Evolutionary conservation across 2,113 vertebrate genomes (phyloP).

Genomic region (Pseudorectes ferrugineus): DNA sequence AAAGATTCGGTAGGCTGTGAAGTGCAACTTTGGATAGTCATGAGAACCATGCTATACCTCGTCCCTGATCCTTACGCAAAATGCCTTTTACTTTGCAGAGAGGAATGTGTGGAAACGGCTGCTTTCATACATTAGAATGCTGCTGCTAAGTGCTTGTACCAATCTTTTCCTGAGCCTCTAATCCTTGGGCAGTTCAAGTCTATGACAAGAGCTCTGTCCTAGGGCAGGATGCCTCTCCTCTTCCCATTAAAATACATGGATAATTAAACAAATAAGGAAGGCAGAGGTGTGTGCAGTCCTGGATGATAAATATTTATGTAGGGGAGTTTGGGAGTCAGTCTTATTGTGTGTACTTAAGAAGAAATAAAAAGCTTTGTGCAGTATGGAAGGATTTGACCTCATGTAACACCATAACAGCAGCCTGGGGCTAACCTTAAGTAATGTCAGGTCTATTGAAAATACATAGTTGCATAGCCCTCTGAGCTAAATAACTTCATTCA

Average conservation of each 20-base stretch:
- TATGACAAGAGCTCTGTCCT: neutral
- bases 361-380: conserved; percentile 40
- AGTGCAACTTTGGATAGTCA: neutral
- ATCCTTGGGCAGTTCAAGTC: neutral
- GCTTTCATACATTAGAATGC: neutral
- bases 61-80: neutral
- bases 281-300: neutral
- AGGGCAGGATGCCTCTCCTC: neutral
- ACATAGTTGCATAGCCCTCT: neutral
- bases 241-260: neutral
- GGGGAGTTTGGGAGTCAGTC: neutral
- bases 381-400: conserved; percentile 29
- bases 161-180: neutral
- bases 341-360: neutral
- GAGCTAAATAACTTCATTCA: conserved; percentile 51
- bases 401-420: conserved; percentile 24
- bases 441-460: conserved; percentile 46
- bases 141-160: neutral
- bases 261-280: neutral
- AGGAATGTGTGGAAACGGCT: neutral
- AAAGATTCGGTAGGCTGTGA: neutral
- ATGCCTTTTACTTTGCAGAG: neutral
- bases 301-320: conserved; percentile 9
- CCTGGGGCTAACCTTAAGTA: conserved; percentile 39
- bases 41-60: neutral